phyloP scores from a whole-genome alignment of 2,888 invertebrate genomes.

The Criorhina ranunculi region DNA sequence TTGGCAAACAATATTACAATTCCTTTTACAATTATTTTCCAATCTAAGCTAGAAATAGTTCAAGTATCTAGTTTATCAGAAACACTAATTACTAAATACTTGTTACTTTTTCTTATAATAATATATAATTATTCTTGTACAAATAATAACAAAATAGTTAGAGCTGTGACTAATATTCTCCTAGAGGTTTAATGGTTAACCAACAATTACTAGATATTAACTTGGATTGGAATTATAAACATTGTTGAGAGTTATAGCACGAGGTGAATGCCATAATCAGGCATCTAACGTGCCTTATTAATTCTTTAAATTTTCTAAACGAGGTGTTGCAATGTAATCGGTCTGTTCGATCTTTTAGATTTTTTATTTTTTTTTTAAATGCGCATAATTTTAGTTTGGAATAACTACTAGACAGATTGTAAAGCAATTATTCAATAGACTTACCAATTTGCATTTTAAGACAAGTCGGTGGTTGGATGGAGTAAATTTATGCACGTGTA shows the following conservation, averaged over 20 bases:
- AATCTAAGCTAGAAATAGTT: no score
- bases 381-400: constrained; percentile 14
- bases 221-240: not conserved
- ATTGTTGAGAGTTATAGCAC: not conserved
- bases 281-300: constrained; percentile 16
- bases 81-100: no score
- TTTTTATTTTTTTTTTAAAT: constrained; percentile 27
- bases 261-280: not conserved
- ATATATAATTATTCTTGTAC: no score
- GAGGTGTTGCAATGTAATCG: constrained; percentile 32
- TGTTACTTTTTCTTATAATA: no score
- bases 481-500: not conserved
- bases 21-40: no score
- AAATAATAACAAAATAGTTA: no score
- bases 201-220: not conserved
- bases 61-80: no score
- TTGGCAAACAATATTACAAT: no score
- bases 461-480: not conserved
- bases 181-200: not conserved
- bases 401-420: constrained; percentile 23
- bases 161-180: no score
- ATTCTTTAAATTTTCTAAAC: constrained; percentile 21
- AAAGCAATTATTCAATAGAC: constrained; percentile 29
- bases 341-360: not conserved
- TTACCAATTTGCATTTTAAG: constrained; percentile 44